phyloP scores from a whole-genome alignment of 2,113 vertebrate genomes.

The Tautogolabrus adspersus region DNA sequence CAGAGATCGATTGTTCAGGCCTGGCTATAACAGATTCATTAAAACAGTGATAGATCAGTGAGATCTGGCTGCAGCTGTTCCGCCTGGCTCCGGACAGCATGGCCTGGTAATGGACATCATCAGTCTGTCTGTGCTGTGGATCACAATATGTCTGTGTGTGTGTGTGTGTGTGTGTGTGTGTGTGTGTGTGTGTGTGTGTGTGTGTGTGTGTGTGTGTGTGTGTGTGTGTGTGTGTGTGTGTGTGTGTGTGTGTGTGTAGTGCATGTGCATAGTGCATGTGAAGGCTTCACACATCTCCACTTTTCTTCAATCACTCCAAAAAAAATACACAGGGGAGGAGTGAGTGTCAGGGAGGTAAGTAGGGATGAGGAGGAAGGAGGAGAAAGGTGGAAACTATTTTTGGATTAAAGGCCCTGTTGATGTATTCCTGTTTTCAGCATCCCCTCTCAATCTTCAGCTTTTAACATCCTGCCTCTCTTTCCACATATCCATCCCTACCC shows the following conservation, averaged over 20 bases:
- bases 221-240: no score
- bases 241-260: no score
- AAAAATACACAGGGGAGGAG: conserved; percentile 25
- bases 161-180: neutral
- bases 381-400: conserved; percentile 70
- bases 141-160: conserved; percentile 48
- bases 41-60: conserved; percentile 74
- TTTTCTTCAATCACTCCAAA: conserved; percentile 61
- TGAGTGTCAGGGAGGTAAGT: conserved; percentile 35
- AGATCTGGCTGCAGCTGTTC: conserved; percentile 74
- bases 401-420: conserved; percentile 77
- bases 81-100: conserved; percentile 58
- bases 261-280: neutral
- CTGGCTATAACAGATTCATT: conserved; percentile 76
- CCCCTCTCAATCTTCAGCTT: conserved; percentile 68
- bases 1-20: conserved; percentile 68
- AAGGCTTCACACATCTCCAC: conserved; percentile 38
- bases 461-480: conserved; percentile 55
- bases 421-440: conserved; percentile 76
- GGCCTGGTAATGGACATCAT: conserved; percentile 68
- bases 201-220: no score
- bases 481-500: conserved; percentile 43
- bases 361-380: conserved; percentile 53
- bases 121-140: conserved; percentile 59
- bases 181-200: conserved; percentile 16